Base-by-base conservation (phyloP, 2,888 invertebrate species). In the Thymelicus acteon region DNA sequence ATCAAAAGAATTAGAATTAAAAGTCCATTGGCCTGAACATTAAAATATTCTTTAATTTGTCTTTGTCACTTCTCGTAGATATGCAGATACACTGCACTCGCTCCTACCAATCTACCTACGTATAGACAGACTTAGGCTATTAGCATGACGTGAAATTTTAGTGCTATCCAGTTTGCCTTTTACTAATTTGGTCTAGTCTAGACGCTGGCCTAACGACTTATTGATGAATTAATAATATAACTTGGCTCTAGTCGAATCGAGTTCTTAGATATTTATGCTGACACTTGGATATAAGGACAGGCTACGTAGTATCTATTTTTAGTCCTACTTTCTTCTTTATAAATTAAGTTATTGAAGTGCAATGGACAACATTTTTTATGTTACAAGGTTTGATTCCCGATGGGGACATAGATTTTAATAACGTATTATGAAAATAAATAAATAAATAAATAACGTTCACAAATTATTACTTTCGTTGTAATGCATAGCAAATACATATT, bases 171-270 rank as follows among this genome's bases (percentile, higher is more conserved):
- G 69, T 63, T 69, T 52, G 60, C 60, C 67, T 67, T 44, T 61
- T 67, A 68, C 68, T 63, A 70, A 60, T 64, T 63, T 63, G 47
- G 69, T 54, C 68, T 68, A 68, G 68, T 60, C 67, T 68, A 68
- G 68, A 68, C 68, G 52, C 48, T 47, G 54, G 63, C 57, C 69
- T 62, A 58, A 52, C 57, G 37, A 69, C 62, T 63, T 67, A 60
- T 63, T 69, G 57, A 69, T 63, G 47, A 37, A 69, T 69, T 69
- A 57, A 58, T 63, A 58, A 63, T 69, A 58, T 37, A 57, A 69
- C 48, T 63, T 58, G 49, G 8, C 61, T 44, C 52, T 12, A 13
- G 67, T 47, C 24, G 13, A 62, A 64, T 54, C 54, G 7, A 62
- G 61, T 54, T 68, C 40, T 68, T 44, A 47, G 52, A 54, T 68